Conservation (phyloP, 1,140 invertebrate species). For the Maconellicoccus hirsutus region DNA sequence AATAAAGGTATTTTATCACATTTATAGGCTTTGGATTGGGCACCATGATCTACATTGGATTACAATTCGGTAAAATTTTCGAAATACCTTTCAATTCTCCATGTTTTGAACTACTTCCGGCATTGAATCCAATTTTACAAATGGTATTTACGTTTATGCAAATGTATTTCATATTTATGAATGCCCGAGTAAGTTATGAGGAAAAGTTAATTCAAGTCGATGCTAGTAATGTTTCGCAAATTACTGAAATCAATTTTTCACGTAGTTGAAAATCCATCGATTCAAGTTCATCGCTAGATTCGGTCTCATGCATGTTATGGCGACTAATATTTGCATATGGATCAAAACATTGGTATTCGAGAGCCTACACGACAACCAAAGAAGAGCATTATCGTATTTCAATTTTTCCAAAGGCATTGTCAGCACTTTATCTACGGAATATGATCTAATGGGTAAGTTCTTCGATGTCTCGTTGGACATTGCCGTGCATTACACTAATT, state of each 20-base stretch:
- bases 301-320: slow-evolving; percentile 95
- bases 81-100: slow-evolving; percentile 78
- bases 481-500: no score
- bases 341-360: slow-evolving; percentile 86
- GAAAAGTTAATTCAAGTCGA: background rate
- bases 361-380: slow-evolving; percentile 41
- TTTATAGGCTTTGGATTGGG: slow-evolving; percentile 83
- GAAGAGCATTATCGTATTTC: background rate
- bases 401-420: background rate
- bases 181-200: slow-evolving; percentile 71
- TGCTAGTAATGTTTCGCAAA: no score
- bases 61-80: slow-evolving; percentile 89
- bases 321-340: slow-evolving; percentile 96
- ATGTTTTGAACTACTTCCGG: slow-evolving; percentile 77
- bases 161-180: slow-evolving; percentile 99
- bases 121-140: slow-evolving; percentile 83
- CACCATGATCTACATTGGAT: slow-evolving; percentile 93
- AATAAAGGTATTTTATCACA: no score
- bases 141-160: slow-evolving; percentile 97
- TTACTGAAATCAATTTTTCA: slow-evolving; percentile 32
- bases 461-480: no score
- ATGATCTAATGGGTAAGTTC: background rate
- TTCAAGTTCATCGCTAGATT: slow-evolving; percentile 95
- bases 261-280: slow-evolving; percentile 85
- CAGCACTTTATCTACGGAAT: background rate